Base-by-base conservation (phyloP, 2,888 invertebrate species). In the Folsomia candida region DNA sequence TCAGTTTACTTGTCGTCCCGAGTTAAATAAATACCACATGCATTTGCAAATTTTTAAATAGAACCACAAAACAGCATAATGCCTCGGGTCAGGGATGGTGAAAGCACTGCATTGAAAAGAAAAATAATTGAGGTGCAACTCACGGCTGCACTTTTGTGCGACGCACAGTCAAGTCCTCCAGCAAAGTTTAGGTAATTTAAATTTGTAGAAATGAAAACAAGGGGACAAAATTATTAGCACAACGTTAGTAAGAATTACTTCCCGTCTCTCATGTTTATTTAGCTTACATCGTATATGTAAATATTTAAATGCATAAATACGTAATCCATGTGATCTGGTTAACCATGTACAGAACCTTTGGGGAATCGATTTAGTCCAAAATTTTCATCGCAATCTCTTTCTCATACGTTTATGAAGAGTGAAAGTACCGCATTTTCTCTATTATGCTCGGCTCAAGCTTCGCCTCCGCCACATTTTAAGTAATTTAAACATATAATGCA, bases 1-100 rank as follows among this genome's bases (percentile, higher is more conserved):
- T 24, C n/a, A n/a, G 20, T n/a, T n/a, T n/a, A n/a, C n/a, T n/a
- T n/a, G n/a, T n/a, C 18, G 24, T 9, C 27, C 11, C n/a, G n/a
- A n/a, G n/a, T n/a, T n/a, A n/a, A n/a, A n/a, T n/a, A n/a, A n/a
- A n/a, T n/a, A n/a, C n/a, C n/a, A n/a, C n/a, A 47, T 18, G 18
- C 9, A 47, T 47, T 47, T 47, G 47, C 47, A n/a, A n/a, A n/a
- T n/a, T n/a, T n/a, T n/a, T n/a, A n/a, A 83, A 59, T 83, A 86
- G 86, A 86, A 81, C 88, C 89, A 66, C 88, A 87, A 62, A 87
- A 87, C 84, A 88, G 88, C 81, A 87, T 84, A 63, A 81, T 83
- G 51, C 84, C 84, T 24, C 83, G 84, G 76, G 83, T 83, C 59
- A 83, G 82, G 70, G 84, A 84, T 80, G 83, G 83, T 79, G 83